Conservation (phyloP, 2,797 vertebrate species). For the Bradypodion ventrale region DNA sequence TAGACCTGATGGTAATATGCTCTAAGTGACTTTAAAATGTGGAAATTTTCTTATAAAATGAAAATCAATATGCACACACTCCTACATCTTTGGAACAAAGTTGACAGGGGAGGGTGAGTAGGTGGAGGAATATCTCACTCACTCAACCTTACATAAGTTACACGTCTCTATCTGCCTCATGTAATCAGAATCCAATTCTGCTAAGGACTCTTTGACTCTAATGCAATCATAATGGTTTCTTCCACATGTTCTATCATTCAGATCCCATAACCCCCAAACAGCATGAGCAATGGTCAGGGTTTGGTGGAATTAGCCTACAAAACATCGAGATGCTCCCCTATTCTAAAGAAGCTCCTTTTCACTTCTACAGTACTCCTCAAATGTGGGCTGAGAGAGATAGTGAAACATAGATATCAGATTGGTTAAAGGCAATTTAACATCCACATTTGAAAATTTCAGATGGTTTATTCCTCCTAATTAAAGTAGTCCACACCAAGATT, state of each 20-base stretch:
- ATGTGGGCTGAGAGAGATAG: no score
- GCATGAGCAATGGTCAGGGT: neutral
- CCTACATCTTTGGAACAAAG: neutral
- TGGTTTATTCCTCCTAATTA: neutral
- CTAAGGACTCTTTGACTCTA: neutral
- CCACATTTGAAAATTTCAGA: neutral
- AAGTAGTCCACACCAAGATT: neutral
- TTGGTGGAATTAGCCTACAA: neutral
- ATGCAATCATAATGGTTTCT: neutral
- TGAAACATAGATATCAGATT: neutral
- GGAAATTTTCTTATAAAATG: neutral
- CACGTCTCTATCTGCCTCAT: no score
- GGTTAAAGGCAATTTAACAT: neutral
- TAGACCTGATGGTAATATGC: neutral
- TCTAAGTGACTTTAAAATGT: neutral
- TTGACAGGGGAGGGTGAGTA: neutral
- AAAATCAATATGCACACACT: no score
- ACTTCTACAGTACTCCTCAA: neutral
- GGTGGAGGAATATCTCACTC: no score
- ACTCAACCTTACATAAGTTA: no score
- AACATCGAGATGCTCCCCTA: neutral
- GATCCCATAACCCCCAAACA: no score
- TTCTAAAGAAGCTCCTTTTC: neutral
- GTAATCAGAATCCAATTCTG: no score
- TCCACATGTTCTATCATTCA: neutral